These are phyloP conservation scores for Platycnemis pennipes DNA, from an alignment of 2,888 invertebrate genomes.

Conservation along the genomic window DNA sequence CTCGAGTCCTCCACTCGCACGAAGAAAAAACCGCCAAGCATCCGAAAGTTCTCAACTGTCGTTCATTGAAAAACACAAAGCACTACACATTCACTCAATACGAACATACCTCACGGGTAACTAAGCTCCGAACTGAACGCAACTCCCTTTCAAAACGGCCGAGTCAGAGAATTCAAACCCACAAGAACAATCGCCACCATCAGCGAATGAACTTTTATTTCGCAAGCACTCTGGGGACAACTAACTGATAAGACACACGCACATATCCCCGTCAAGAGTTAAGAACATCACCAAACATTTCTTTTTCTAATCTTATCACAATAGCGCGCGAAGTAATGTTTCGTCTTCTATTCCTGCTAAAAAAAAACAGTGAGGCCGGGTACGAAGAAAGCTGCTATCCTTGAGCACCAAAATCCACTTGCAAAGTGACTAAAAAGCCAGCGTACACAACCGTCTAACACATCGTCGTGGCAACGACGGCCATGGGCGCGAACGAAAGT, in stretches of 20 bases:
- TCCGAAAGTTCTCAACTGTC: not conserved
- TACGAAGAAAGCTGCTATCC: not conserved
- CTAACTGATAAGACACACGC: not conserved
- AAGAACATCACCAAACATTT: not conserved
- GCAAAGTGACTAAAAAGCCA: not conserved
- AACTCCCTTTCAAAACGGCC: not conserved
- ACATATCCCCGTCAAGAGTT: conserved; percentile 6
- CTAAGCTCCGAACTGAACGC: not conserved
- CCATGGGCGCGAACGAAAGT: not conserved
- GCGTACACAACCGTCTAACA: not conserved
- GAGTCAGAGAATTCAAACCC: not conserved
- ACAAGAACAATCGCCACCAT: not conserved
- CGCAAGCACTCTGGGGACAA: not conserved
- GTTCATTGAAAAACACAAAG: not conserved
- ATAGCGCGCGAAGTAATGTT: not conserved
- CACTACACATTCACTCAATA: not conserved
- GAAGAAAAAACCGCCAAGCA: not conserved
- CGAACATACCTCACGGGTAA: not conserved
- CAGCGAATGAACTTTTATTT: not conserved
- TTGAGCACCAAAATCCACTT: not conserved
- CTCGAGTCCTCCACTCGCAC: not conserved
- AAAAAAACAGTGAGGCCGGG: not conserved
- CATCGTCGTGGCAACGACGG: not conserved
- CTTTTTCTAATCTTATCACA: not conserved
- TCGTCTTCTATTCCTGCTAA: not conserved